Evolutionary conservation across 2,113 vertebrate species (phyloP), one percentile per base, ranked within the genome.

Genomic region (Cranoglanis bouderius): DNA sequence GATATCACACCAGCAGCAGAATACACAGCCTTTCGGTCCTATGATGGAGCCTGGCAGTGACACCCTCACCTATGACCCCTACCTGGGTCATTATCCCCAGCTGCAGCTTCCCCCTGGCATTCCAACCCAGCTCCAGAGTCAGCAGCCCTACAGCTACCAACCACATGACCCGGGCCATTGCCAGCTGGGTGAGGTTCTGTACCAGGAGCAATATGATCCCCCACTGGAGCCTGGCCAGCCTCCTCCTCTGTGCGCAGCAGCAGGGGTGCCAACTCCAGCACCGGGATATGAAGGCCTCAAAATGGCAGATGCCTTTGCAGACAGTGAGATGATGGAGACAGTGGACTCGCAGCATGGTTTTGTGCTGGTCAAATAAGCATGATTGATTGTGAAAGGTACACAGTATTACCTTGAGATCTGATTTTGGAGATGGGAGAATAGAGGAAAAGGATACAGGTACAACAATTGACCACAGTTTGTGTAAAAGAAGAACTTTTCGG

Each of bases 311-410:
- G 88, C 95, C 80, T 97, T 98, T 88, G 96, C 97, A 75, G 98
- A 99, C 84, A 97, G 97, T 59, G 98, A 99, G 93, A 99, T 99
- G 98, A 98, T 99, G 97, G 98, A 99, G 93, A 97, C 98, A 0
- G 98, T 99, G 90, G 98, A 99, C 94, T 97, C 97, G 0, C 98
- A 99, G 94, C 98, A 98, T 72, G 98, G 98, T 67, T 99, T 97
- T 0, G 98, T 99, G 90, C 93, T 99, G 94, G 98, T 99, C 65
- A 99, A 98, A 92, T 99, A 95, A 93, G 80, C 35, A 57, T n/a
- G 8, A 7, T 53, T 1, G 84, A 38, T 21, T 40, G 38, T 24
- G 85, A 80, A 91, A 38, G 86, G 46, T 70, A 55, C 78, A 90
- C 93, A 93, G 94, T 94, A 90, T 95, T 92, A 94, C 91, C 93